These are phyloP conservation scores for Mus minutoides DNA, from an alignment of 2,797 vertebrate genomes.

Conservation along the genomic window DNA sequence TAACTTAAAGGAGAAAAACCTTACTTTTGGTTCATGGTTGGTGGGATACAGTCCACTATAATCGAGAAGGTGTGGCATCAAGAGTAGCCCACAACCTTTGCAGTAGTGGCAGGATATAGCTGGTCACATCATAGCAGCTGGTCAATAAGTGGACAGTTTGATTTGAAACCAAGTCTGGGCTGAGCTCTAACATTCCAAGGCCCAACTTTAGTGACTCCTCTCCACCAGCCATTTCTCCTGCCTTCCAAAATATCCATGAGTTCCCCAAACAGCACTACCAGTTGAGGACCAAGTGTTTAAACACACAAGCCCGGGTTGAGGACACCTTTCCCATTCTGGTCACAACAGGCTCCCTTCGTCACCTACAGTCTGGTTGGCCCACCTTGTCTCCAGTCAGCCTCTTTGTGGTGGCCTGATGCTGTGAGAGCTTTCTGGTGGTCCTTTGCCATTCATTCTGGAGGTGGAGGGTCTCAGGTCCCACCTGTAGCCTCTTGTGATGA, in stretches of 20 bases:
- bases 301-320: not conserved
- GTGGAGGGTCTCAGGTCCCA: not conserved
- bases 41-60: not conserved
- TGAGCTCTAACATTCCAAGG: not conserved
- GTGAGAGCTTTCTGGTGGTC: not conserved
- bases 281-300: not conserved
- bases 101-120: not conserved
- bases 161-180: not conserved
- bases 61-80: not conserved
- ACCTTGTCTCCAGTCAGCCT: not conserved
- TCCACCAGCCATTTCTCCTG: not conserved
- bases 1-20: not conserved
- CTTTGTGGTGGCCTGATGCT: fast-evolving
- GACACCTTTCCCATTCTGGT: not conserved
- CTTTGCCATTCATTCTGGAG: too few relatives aligned
- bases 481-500: not conserved
- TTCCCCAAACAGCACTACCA: not conserved
- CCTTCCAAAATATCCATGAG: not conserved
- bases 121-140: not conserved
- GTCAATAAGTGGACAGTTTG: not conserved
- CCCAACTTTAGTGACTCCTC: not conserved
- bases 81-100: not conserved
- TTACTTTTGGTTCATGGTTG: not conserved
- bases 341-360: not conserved
- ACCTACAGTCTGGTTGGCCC: not conserved